These are phyloP conservation scores for Pithys albifrons DNA, from an alignment of 2,113 vertebrate genomes.

Conservation along the genomic window DNA sequence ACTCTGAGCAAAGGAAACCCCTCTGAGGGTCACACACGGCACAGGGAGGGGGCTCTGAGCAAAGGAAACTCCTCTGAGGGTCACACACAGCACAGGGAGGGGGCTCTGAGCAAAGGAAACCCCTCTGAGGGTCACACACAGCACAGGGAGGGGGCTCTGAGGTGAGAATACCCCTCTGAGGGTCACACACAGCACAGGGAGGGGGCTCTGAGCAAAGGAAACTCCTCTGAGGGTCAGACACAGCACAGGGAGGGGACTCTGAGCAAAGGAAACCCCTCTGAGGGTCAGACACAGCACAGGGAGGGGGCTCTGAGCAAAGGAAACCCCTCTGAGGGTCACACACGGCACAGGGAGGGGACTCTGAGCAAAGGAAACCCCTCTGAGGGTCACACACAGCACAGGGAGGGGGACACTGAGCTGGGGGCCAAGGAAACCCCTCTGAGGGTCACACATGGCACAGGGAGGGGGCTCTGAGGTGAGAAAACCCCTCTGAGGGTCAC, in stretches of 20 bases:
- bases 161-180: rapidly evolving
- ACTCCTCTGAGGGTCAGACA: too few relatives aligned
- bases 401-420: too few relatives aligned
- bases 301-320: too few relatives aligned
- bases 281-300: background rate
- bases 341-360: background rate
- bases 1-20: too few relatives aligned
- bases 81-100: background rate
- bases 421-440: too few relatives aligned
- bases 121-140: background rate
- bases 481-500: background rate
- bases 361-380: too few relatives aligned
- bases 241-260: background rate
- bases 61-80: background rate
- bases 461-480: background rate
- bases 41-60: background rate
- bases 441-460: too few relatives aligned
- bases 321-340: too few relatives aligned
- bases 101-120: background rate
- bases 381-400: too few relatives aligned
- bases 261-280: background rate
- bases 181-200: background rate
- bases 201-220: too few relatives aligned
- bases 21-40: too few relatives aligned
- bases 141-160: too few relatives aligned